Evolutionary conservation across 1,140 invertebrate species (phyloP), one percentile per base, ranked within the genome.

Genomic region (Adoxophyes honmai): DNA sequence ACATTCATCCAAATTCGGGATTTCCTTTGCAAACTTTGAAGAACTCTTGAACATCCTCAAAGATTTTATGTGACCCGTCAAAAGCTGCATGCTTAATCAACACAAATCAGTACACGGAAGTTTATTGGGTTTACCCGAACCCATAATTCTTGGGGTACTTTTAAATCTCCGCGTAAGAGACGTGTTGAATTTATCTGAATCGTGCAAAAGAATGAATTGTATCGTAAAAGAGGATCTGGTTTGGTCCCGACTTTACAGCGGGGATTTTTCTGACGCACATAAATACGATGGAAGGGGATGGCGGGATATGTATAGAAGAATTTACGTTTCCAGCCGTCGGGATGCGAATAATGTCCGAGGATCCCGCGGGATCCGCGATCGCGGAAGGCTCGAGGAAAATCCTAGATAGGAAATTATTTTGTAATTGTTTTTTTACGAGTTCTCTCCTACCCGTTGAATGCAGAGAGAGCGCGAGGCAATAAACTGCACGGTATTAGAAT

Each of bases 31-130:
- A 2, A 68, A 69, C 52, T 42, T 73, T 13, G 28, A 57, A 1
- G 64, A 64, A 33, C 42, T 78, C 7, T 37, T 52, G 10, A 28
- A 11, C 10, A 44, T 34, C 1, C 64, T 73, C 15, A 70, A 54
- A 55, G 68, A 59, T 53, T 72, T 78, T 37, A 55, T 70, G 7
- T 59, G 35, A 36, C 75, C 75, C 4, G 38, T 75, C 2, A 75
- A 68, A 48, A 60, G 60, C 42, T 52, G 39, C n/a, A 68, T 75
- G 37, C 39, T 70, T 14, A 62, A 59, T 53, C 59, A 68, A 28
- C 52, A 75, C 37, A 60, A 57, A 14, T 59, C 52, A 9, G 55
- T 59, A 1, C 64, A 65, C 16, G 52, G 57, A 10, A 65, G 58
- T 53, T 51, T 79, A 11, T 52, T 42, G 13, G 68, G 72, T n/a